A percentile compares a stretch with the other conserved stretches of the same genome.
These are phyloP conservation scores for Elaphurus davidianus DNA, from an alignment of 2,113 vertebrate species.

Conservation along the genomic window DNA sequence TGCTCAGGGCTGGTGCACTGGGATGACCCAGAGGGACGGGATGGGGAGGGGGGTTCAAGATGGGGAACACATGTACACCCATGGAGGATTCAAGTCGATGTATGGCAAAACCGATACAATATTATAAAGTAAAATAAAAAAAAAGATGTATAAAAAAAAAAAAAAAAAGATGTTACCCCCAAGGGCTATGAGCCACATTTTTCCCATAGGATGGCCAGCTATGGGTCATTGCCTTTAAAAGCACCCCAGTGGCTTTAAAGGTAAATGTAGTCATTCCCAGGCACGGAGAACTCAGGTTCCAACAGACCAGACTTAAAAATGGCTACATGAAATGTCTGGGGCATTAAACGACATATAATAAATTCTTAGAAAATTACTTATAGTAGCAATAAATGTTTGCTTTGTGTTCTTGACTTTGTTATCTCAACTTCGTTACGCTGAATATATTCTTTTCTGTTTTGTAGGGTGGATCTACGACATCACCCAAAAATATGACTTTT, in stretches of 20 bases:
- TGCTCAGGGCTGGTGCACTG: too few species aligned
- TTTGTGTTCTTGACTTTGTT: background rate
- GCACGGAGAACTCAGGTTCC: background rate
- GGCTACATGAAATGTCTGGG: background rate
- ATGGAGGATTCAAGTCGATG: too few species aligned
- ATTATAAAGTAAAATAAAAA: too few species aligned
- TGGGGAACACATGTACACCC: too few species aligned
- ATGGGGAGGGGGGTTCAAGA: too few species aligned
- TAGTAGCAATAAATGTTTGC: background rate
- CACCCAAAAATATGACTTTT: slow-evolving; percentile 87
- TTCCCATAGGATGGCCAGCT: rapidly evolving
- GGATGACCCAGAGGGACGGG: too few species aligned
- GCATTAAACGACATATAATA: background rate
- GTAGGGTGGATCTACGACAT: slow-evolving; percentile 89
- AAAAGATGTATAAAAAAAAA: too few species aligned
- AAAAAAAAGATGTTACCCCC: too few species aligned
- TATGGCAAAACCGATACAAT: too few species aligned
- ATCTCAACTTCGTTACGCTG: slow-evolving; percentile 20
- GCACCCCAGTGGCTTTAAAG: background rate
- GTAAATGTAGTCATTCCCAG: background rate
- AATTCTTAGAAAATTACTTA: background rate
- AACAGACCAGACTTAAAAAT: background rate
- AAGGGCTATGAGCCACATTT: background rate
- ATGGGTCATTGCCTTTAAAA: background rate
- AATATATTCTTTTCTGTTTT: slow-evolving; percentile 70